A percentile compares a stretch with the other conserved stretches of the same genome.
These are phyloP conservation scores for Pterois miles DNA, from an alignment of 2,797 vertebrate genomes.

Conservation along the genomic window DNA sequence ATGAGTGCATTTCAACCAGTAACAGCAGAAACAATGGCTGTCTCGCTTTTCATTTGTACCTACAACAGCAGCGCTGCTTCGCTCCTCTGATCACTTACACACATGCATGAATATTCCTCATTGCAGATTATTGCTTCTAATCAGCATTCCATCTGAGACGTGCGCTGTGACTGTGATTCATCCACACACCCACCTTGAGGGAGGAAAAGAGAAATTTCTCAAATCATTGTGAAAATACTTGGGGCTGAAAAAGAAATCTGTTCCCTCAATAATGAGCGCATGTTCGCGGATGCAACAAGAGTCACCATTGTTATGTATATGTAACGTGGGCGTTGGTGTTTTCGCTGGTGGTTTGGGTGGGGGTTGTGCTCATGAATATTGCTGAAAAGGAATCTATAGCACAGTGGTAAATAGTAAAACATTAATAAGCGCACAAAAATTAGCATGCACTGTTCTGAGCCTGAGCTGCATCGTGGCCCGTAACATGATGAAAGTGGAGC, in stretches of 20 bases:
- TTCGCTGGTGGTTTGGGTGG: not conserved
- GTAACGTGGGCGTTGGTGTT: conserved; percentile 18
- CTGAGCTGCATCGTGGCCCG: not conserved
- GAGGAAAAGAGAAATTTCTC: conserved; percentile 14
- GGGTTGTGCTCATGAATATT: conserved; percentile 25
- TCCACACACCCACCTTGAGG: conserved; percentile 30
- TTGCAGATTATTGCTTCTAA: conserved; percentile 62
- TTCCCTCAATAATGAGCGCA: conserved; percentile 7
- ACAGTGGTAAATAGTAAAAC: conserved; percentile 29
- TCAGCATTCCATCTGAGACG: conserved; percentile 56
- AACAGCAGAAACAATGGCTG: conserved; percentile 57
- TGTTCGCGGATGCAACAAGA: not conserved
- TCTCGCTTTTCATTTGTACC: conserved; percentile 53
- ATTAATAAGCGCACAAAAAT: conserved; percentile 30
- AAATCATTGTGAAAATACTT: conserved; percentile 23
- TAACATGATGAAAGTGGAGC: conserved; percentile 21
- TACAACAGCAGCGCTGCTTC: conserved; percentile 47
- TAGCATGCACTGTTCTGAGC: conserved; percentile 1
- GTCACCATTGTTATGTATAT: conserved; percentile 1
- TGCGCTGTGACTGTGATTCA: conserved; percentile 33
- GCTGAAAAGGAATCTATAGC: conserved; percentile 20
- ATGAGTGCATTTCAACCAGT: conserved; percentile 57
- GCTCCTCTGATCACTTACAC: conserved; percentile 54
- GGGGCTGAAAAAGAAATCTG: conserved; percentile 8
- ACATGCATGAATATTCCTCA: conserved; percentile 63